Conservation (phyloP, 2,888 invertebrate genomes). For the Elysia crispata region DNA sequence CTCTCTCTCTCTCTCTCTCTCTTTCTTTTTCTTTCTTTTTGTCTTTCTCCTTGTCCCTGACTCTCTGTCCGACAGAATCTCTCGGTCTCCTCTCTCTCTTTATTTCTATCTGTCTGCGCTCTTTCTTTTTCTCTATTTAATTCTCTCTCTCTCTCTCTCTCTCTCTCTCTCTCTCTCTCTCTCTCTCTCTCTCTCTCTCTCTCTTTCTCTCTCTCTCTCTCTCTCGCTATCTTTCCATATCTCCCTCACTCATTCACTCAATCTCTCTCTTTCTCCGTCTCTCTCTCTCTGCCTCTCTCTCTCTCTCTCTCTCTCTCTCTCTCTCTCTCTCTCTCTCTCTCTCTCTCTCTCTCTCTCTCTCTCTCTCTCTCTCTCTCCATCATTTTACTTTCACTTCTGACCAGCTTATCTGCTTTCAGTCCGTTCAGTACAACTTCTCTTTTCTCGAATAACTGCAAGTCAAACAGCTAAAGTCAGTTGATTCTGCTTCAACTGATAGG, state of each 20-base stretch:
- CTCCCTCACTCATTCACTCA: not conserved
- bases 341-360: conserved; percentile 1
- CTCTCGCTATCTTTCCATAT: not conserved
- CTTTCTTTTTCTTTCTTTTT: not conserved
- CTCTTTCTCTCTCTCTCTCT: not conserved
- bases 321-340: not conserved
- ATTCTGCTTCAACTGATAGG: no score
- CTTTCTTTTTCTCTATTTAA: not conserved
- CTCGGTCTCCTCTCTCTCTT: not conserved
- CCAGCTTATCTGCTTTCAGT: no score
- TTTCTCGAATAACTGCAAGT: no score
- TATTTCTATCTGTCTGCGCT: not conserved
- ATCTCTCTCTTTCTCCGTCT: not conserved
- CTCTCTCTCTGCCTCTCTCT: not conserved
- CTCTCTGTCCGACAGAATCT: not conserved
- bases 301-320: not conserved
- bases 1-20: not conserved
- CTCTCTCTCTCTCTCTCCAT: no score
- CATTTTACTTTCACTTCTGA: no score
- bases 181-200: not conserved
- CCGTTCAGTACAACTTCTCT: no score
- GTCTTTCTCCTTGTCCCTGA: not conserved
- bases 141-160: not conserved
- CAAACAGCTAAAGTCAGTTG: no score
- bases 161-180: not conserved